phyloP scores from a whole-genome alignment of 2,888 invertebrate species.

The Stenolophus ochropezus region DNA sequence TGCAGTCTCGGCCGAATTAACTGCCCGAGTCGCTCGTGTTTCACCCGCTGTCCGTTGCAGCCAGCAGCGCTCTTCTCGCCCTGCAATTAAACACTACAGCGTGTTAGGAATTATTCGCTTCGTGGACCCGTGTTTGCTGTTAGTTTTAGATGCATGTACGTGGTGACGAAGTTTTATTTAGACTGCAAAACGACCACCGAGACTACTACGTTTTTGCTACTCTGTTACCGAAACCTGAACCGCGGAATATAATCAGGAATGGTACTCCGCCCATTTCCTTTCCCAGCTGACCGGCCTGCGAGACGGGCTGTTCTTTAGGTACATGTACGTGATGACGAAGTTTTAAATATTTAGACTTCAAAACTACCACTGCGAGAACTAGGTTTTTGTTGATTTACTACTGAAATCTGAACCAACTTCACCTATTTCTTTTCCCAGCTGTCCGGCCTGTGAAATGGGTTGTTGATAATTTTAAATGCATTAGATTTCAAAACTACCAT shows the following conservation, averaged over 20 bases:
- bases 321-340: conserved; percentile 2
- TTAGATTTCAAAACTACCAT: no score
- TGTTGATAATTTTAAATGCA: no score
- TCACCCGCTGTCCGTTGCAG: conserved; percentile 30
- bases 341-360: conserved; percentile 13
- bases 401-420: no score
- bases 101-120: conserved; percentile 36
- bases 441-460: no score
- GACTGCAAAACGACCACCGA: neutral
- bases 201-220: no score
- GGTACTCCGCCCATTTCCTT: no score
- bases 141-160: conserved; percentile 16
- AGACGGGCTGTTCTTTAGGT: no score
- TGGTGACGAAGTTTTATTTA: conserved; percentile 22
- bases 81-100: conserved; percentile 44
- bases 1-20: conserved; percentile 32
- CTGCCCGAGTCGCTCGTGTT: conserved; percentile 19
- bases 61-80: neutral
- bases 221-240: no score
- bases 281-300: no score
- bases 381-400: neutral
- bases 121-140: conserved; percentile 24
- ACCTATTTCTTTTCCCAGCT: no score
- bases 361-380: neutral
- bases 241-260: no score